These are phyloP conservation scores for Xylophagus ater DNA, from an alignment of 2,888 invertebrate genomes.

Conservation along the genomic window DNA sequence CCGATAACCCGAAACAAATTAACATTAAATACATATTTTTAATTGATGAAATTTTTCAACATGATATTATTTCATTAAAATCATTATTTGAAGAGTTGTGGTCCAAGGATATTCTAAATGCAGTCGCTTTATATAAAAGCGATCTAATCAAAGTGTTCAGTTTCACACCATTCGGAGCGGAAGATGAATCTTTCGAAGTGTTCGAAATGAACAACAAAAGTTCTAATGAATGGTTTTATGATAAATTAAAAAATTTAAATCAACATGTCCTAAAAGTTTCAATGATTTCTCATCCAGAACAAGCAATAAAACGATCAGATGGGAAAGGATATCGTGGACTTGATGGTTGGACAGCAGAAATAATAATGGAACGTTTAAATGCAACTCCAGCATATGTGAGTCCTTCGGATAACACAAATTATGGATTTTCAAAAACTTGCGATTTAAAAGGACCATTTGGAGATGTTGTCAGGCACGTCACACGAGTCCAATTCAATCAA, in stretches of 20 bases:
- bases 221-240: constrained; percentile 2
- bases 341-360: constrained; percentile 17
- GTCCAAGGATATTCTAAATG: constrained; percentile 9
- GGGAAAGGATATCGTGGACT: constrained; percentile 6
- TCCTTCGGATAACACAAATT: constrained; percentile 26
- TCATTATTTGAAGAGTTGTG: constrained; percentile 8
- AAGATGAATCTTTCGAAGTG: neutral
- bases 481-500: constrained; percentile 27
- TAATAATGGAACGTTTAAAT: constrained; percentile 24
- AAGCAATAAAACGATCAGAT: constrained; percentile 6
- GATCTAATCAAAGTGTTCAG: constrained; percentile 5
- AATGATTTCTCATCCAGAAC: constrained; percentile 8
- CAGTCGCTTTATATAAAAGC: constrained; percentile 8
- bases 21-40: too few relatives aligned
- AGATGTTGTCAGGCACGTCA: constrained; percentile 22
- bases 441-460: constrained; percentile 23
- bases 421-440: constrained; percentile 25
- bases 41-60: too few relatives aligned
- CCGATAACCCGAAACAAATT: too few relatives aligned
- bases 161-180: constrained; percentile 4
- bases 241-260: constrained; percentile 11
- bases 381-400: constrained; percentile 25
- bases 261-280: constrained; percentile 4
- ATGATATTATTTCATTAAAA: too few relatives aligned
- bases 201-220: neutral